Evolutionary conservation across 2,113 vertebrate species (phyloP).

Genomic region (Menidia beryllina): DNA sequence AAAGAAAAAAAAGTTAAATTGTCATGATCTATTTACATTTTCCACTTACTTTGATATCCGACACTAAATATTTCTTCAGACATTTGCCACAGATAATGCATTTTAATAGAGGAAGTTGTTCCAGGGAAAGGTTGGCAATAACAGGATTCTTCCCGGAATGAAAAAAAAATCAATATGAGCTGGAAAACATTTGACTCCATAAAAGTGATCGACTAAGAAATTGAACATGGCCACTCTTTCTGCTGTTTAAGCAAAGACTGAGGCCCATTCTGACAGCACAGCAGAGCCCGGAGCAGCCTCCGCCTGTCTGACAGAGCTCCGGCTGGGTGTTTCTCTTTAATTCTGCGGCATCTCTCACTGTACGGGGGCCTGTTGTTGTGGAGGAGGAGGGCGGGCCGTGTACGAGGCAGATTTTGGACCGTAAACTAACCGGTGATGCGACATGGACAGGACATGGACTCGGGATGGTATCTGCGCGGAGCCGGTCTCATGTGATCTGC

Average conservation of each 20-base stretch:
- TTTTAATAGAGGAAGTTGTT: no score
- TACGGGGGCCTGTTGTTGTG: constrained; percentile 54
- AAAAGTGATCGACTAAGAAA: background rate
- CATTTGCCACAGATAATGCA: background rate
- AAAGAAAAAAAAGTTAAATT: no score
- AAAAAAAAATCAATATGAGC: background rate
- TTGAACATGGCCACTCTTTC: background rate
- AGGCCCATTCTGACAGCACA: background rate
- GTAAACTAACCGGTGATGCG: constrained; percentile 46
- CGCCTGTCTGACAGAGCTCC: background rate
- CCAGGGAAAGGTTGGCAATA: no score
- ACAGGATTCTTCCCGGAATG: background rate
- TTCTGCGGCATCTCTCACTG: constrained; percentile 66
- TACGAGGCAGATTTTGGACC: constrained; percentile 50
- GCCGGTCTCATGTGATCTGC: constrained; percentile 30
- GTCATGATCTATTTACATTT: no score
- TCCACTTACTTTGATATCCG: no score
- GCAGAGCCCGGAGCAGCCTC: background rate
- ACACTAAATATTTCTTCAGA: accelerated
- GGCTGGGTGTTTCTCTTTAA: constrained; percentile 74
- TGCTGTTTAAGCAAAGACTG: background rate
- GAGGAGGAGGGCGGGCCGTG: constrained; percentile 68
- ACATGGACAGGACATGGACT: constrained; percentile 17
- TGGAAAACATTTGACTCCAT: background rate
- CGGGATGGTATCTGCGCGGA: background rate